Evolutionary conservation across 1,140 invertebrate genomes (phyloP).

Genomic region (Anagrus nilaparvatae): DNA sequence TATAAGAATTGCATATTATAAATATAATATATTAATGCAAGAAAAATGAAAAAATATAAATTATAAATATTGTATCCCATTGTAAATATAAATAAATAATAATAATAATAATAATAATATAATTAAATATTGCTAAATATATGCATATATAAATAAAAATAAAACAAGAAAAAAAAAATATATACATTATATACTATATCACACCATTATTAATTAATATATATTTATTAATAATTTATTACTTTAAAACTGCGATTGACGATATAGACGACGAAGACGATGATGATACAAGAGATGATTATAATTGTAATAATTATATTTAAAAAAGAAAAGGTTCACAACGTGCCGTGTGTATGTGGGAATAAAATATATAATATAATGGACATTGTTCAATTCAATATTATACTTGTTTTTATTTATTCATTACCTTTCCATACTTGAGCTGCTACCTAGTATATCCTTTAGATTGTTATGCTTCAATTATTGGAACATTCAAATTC

Average conservation of each 20-base stretch:
- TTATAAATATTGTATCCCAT: conserved; percentile 41
- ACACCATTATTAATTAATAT: conserved; percentile 20
- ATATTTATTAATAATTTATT: conserved; percentile 30
- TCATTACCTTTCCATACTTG: conserved; percentile 14
- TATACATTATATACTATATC: conserved; percentile 28
- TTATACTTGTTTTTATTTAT: conserved; percentile 22
- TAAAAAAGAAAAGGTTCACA: conserved; percentile 74
- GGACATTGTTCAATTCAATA: conserved; percentile 67
- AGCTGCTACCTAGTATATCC: too few relatives aligned
- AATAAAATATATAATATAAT: conserved; percentile 70
- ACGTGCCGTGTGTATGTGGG: conserved; percentile 77
- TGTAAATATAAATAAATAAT: conserved; percentile 44
- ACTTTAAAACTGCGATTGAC: conserved; percentile 32
- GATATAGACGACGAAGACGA: conserved; percentile 16
- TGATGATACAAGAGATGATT: conserved; percentile 27
- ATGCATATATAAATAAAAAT: conserved; percentile 12
- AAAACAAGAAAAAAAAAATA: conserved; percentile 12
- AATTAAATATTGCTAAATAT: conserved; percentile 38
- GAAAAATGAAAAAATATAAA: too few relatives aligned
- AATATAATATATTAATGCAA: conserved; percentile 41
- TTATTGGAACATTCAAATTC: too few relatives aligned
- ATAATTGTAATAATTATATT: conserved; percentile 39
- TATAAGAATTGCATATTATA: conserved; percentile 39
- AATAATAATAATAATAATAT: conserved; percentile 40
- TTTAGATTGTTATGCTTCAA: too few relatives aligned